These are phyloP conservation scores for Colletes latitarsis DNA, from an alignment of 1,140 invertebrate genomes.

Conservation along the genomic window DNA sequence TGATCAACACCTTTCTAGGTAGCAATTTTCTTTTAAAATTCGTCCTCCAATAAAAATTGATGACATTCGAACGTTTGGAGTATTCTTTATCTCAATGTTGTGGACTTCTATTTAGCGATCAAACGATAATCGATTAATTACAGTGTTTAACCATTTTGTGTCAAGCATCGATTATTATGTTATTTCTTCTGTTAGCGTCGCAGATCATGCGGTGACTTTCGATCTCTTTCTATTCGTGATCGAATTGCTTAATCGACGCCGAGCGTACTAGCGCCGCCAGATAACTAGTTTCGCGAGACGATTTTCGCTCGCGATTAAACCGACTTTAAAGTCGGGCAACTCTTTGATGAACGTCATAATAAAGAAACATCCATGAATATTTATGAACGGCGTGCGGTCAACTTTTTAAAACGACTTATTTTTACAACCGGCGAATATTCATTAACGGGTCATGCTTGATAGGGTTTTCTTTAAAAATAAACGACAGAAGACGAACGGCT, in stretches of 20 bases:
- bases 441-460: constrained; percentile 12
- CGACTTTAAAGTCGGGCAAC: not conserved
- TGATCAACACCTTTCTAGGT: too few relatives aligned
- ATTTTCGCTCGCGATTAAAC: constrained; percentile 1
- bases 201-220: not conserved
- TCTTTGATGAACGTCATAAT: not conserved
- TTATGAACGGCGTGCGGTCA: not conserved
- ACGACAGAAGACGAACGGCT: not conserved
- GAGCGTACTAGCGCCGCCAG: too few relatives aligned
- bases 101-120: too few relatives aligned
- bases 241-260: not conserved
- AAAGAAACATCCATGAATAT: constrained; percentile 2
- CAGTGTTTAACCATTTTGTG: too few relatives aligned
- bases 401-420: not conserved
- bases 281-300: not conserved
- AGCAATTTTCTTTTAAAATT: too few relatives aligned
- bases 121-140: too few relatives aligned
- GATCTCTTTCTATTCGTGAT: not conserved
- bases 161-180: too few relatives aligned
- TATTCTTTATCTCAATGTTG: too few relatives aligned
- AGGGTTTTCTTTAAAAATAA: not conserved
- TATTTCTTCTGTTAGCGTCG: not conserved
- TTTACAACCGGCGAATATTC: constrained; percentile 22
- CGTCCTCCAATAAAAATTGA: too few relatives aligned
- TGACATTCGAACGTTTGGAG: too few relatives aligned